A percentile compares a stretch with the other conserved stretches of the same genome.
Evolutionary conservation across 2,113 vertebrate genomes (phyloP).

Genomic region (Mobula birostris): DNA sequence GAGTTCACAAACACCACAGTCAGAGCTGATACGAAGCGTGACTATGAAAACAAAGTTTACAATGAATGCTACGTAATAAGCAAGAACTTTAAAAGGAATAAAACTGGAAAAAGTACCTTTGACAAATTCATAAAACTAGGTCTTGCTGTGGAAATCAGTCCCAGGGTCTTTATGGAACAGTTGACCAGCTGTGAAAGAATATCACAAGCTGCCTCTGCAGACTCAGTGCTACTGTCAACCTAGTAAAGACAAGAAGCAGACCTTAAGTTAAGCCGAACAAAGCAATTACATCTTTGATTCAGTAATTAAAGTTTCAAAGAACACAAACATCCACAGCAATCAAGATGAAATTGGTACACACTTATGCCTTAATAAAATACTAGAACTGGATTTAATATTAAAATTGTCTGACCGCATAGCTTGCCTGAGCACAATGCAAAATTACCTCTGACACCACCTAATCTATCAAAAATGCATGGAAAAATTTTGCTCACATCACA

Average conservation of each 20-base stretch:
- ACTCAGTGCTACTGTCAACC: constrained; percentile 82
- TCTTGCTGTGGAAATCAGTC: constrained; percentile 79
- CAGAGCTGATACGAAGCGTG: constrained; percentile 69
- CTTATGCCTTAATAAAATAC: neutral
- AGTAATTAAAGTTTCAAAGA: neutral
- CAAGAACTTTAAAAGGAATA: neutral
- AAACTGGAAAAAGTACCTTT: constrained; percentile 56
- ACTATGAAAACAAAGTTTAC: constrained; percentile 45
- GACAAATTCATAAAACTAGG: constrained; percentile 84
- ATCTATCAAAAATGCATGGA: neutral
- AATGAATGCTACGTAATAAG: neutral
- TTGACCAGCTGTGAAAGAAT: constrained; percentile 86
- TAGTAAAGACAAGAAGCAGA: constrained; percentile 41
- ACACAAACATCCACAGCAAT: no score
- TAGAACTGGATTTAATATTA: neutral
- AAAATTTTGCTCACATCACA: neutral
- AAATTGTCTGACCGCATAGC: neutral
- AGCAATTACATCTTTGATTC: neutral
- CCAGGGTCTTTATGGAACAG: constrained; percentile 77
- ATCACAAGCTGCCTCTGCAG: constrained; percentile 79
- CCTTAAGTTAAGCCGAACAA: neutral
- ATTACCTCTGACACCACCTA: neutral
- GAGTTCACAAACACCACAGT: constrained; percentile 75
- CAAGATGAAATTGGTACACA: no score
- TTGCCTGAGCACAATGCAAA: neutral